phyloP scores from a whole-genome alignment of 2,797 vertebrate genomes.

The Acanthiza pusilla region DNA sequence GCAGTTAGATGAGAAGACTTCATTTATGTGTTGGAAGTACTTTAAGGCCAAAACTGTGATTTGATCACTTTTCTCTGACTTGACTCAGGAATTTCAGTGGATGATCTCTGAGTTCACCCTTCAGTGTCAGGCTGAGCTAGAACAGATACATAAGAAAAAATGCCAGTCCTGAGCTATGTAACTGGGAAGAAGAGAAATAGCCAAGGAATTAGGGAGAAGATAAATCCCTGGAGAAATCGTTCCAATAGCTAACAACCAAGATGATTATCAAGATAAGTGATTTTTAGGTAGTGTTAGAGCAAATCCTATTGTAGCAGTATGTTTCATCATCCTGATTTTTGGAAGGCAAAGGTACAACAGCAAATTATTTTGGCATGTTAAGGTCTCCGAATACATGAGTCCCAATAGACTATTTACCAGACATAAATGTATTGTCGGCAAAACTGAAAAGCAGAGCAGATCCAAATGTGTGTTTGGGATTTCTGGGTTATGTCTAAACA shows the following conservation, averaged over 20 bases:
- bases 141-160: neutral
- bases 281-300: neutral
- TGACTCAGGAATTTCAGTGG: neutral
- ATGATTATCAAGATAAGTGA: neutral
- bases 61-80: neutral
- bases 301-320: neutral
- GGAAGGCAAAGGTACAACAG: neutral
- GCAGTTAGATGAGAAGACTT: neutral
- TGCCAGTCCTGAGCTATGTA: neutral
- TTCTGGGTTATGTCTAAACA: neutral
- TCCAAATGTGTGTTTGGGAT: neutral
- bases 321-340: slow-evolving; percentile 7
- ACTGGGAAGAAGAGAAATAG: neutral
- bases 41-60: neutral
- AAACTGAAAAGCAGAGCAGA: neutral
- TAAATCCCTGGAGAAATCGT: neutral
- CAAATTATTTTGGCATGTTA: neutral
- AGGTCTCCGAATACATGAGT: neutral
- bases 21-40: neutral
- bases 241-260: neutral
- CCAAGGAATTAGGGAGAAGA: neutral
- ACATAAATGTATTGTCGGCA: neutral
- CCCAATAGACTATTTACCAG: neutral
- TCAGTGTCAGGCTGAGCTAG: neutral
- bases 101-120: neutral